Percentiles rank a stretch among this genome's conserved stretches.
Conservation (phyloP, 2,113 vertebrate species). For the Grus americana region DNA sequence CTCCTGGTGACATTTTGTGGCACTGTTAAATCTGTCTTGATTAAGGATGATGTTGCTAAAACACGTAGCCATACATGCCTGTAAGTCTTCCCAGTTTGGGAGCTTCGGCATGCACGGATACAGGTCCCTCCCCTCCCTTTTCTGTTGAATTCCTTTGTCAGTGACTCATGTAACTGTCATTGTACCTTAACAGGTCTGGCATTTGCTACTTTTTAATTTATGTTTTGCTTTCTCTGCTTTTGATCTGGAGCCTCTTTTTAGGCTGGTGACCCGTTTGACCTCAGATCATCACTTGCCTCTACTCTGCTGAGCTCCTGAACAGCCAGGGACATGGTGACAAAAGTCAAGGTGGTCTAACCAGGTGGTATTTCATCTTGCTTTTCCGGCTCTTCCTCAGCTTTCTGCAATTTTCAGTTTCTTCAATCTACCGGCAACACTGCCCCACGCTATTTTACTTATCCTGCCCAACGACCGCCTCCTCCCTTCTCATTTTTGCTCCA, state of each 20-base stretch:
- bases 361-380: not conserved
- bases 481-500: not conserved
- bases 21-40: not conserved
- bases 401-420: not conserved
- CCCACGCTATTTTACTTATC: not conserved
- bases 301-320: not conserved
- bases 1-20: not conserved
- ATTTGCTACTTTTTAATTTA: not conserved
- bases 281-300: rapidly evolving
- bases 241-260: not conserved
- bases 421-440: not conserved
- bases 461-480: not conserved
- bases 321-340: rapidly evolving
- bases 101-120: rapidly evolving
- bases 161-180: rapidly evolving
- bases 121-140: not conserved
- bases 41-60: not conserved
- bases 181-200: rapidly evolving
- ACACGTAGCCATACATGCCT: rapidly evolving
- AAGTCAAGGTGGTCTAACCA: rapidly evolving
- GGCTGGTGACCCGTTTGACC: not conserved
- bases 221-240: not conserved
- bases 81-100: no score
- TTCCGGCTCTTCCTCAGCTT: not conserved
- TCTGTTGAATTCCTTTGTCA: not conserved